Conservation (phyloP, 2,797 vertebrate genomes). For the Epinephelus malabaricus region DNA sequence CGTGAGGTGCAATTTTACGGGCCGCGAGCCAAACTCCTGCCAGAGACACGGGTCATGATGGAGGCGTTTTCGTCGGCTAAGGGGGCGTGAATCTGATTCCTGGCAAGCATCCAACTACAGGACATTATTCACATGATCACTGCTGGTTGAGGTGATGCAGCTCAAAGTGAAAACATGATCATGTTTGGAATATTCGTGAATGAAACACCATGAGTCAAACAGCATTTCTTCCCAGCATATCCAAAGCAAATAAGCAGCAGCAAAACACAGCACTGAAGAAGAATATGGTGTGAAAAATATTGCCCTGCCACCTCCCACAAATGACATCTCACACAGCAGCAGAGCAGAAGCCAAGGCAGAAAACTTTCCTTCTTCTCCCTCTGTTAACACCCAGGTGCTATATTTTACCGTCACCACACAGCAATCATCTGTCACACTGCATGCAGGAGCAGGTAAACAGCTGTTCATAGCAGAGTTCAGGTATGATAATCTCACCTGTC, state of each 20-base stretch:
- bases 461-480: slow-evolving; percentile 31
- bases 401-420: slow-evolving; percentile 59
- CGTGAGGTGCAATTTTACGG: slow-evolving; percentile 72
- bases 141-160: slow-evolving; percentile 56
- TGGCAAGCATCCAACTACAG: slow-evolving; percentile 66
- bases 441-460: slow-evolving; percentile 62
- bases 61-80: slow-evolving; percentile 65
- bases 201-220: slow-evolving; percentile 16
- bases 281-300: slow-evolving; percentile 5
- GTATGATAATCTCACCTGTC: slow-evolving; percentile 89
- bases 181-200: slow-evolving; percentile 22
- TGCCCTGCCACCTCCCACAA: background rate
- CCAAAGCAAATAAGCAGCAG: slow-evolving; percentile 30
- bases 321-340: slow-evolving; percentile 16
- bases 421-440: slow-evolving; percentile 56
- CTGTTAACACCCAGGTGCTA: slow-evolving; percentile 46
- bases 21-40: slow-evolving; percentile 68
- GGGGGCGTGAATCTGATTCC: slow-evolving; percentile 67
- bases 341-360: slow-evolving; percentile 10
- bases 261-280: slow-evolving; percentile 2
- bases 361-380: slow-evolving; percentile 18
- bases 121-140: slow-evolving; percentile 72
- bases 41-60: slow-evolving; percentile 66
- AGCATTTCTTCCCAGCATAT: background rate
- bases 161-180: slow-evolving; percentile 55